Percentiles rank a stretch among this genome's conserved stretches.
Evolutionary conservation across 2,888 invertebrate species (phyloP).

Genomic region (Itoplectis maculator): DNA sequence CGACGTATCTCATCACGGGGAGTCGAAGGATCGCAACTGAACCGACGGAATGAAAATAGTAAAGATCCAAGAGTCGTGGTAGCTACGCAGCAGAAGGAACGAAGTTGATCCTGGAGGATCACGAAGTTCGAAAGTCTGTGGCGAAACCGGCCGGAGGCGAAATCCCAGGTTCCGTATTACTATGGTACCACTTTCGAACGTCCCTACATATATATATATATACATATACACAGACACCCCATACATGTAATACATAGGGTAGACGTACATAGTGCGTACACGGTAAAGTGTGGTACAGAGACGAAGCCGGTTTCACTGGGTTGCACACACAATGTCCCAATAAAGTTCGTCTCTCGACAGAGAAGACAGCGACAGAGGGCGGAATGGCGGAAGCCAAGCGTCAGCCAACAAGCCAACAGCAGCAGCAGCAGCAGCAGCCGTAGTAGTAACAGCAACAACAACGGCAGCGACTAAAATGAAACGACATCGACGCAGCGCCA

Average conservation of each 20-base stretch:
- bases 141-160: slow-evolving; percentile 28
- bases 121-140: slow-evolving; percentile 45
- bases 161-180: slow-evolving; percentile 32
- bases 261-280: slow-evolving; percentile 17
- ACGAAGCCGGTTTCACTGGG: slow-evolving; percentile 18
- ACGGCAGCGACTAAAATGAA: slow-evolving; percentile 20
- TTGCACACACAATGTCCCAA: slow-evolving; percentile 46
- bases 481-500: slow-evolving; percentile 21
- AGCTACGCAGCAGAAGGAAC: slow-evolving; percentile 10
- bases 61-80: background rate
- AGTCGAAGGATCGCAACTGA: background rate
- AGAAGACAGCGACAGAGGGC: slow-evolving; percentile 17
- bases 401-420: slow-evolving; percentile 27
- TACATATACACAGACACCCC: background rate
- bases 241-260: background rate
- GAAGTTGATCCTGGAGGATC: slow-evolving; percentile 45
- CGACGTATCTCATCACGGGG: background rate
- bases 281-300: slow-evolving; percentile 34
- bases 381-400: slow-evolving; percentile 18
- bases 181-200: slow-evolving; percentile 29
- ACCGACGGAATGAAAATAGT: background rate
- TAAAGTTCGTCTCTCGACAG: slow-evolving; percentile 26
- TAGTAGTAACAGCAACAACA: background rate
- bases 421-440: background rate
- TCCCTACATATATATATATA: background rate